Conservation (phyloP, 2,888 invertebrate species). For the Cactoblastis cactorum region DNA sequence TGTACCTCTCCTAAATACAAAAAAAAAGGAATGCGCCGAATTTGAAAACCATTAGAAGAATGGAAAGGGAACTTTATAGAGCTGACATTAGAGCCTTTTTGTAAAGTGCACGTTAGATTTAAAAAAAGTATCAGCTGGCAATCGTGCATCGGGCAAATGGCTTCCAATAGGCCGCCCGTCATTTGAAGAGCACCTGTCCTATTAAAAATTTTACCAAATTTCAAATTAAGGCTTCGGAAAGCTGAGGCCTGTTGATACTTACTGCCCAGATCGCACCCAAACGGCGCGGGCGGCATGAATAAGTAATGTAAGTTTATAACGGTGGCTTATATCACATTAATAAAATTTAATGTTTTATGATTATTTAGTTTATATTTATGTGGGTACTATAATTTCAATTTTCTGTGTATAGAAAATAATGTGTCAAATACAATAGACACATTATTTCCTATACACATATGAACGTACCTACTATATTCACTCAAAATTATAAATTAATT, state of each 20-base stretch:
- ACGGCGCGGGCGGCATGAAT: no score
- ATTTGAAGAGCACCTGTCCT: conserved; percentile 58
- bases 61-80: conserved; percentile 11
- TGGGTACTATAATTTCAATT: no score
- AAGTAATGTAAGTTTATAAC: no score
- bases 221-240: conserved; percentile 3
- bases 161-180: conserved; percentile 36
- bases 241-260: not conserved
- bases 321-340: no score
- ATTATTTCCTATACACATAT: no score
- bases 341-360: no score
- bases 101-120: not conserved
- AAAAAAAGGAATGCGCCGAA: conserved; percentile 20
- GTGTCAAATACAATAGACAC: no score
- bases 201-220: conserved; percentile 23
- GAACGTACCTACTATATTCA: no score
- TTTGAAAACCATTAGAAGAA: conserved; percentile 15
- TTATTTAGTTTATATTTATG: no score
- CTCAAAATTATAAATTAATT: no score
- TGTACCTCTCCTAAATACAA: conserved; percentile 34
- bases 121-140: conserved; percentile 22
- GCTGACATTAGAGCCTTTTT: not conserved
- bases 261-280: not conserved
- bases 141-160: conserved; percentile 31
- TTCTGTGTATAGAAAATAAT: no score